A percentile compares a stretch with the other conserved stretches of the same genome.
Evolutionary conservation across 2,113 vertebrate genomes (phyloP).

Genomic region (Proteles cristata): DNA sequence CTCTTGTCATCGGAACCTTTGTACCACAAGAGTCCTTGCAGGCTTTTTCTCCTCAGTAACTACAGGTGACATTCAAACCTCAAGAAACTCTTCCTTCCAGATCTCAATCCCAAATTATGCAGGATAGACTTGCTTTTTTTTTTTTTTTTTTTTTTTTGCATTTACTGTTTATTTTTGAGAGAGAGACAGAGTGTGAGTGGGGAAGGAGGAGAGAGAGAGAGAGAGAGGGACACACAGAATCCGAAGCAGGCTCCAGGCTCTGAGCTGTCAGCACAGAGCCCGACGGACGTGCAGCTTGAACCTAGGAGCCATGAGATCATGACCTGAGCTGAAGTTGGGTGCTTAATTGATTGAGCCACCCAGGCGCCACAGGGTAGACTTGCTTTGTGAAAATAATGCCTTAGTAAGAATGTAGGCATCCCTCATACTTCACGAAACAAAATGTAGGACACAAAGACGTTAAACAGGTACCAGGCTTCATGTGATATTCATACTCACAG

Average conservation of each 20-base stretch:
- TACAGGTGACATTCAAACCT: not conserved
- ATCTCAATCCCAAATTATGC: no score
- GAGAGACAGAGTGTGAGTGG: no score
- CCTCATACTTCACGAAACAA: not conserved
- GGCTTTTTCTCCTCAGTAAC: not conserved
- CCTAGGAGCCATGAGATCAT: no score
- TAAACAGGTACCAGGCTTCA: fast-evolving
- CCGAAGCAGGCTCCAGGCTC: no score
- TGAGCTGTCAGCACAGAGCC: no score
- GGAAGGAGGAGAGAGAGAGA: no score
- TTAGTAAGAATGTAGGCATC: not conserved
- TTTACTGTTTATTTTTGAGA: no score
- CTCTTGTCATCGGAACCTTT: not conserved
- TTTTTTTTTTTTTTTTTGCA: no score
- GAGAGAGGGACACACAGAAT: no score
- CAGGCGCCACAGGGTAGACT: not conserved
- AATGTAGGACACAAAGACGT: not conserved
- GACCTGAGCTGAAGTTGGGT: no score
- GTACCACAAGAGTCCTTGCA: not conserved
- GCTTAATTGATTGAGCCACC: no score
- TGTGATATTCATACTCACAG: not conserved
- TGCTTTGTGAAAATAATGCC: not conserved
- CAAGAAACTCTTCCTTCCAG: not conserved
- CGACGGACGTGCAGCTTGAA: no score
- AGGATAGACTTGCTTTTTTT: not conserved